phyloP scores from a whole-genome alignment of 1,140 invertebrate genomes.

The Aphidius ervi region DNA sequence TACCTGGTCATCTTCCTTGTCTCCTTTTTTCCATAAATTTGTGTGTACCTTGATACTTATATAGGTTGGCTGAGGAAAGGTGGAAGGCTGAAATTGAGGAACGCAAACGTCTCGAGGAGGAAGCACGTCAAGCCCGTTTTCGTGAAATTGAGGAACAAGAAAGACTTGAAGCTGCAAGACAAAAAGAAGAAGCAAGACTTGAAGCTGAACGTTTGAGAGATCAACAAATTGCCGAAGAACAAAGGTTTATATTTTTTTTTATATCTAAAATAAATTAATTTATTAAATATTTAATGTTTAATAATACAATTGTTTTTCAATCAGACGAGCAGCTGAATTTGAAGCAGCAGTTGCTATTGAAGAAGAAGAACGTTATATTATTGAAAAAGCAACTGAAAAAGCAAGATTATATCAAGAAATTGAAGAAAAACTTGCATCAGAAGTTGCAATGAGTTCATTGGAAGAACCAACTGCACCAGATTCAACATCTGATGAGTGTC shows the following conservation, averaged over 20 bases:
- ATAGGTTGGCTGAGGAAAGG: constrained; percentile 29
- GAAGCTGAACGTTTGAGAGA: constrained; percentile 38
- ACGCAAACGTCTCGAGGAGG: constrained; percentile 36
- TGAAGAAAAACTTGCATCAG: constrained; percentile 36
- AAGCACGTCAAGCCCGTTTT: constrained; percentile 37
- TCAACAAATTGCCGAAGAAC: constrained; percentile 31
- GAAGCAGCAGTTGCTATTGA: constrained; percentile 20
- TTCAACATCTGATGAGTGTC: constrained; percentile 25
- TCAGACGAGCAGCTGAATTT: constrained; percentile 23
- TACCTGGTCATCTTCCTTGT: constrained; percentile 23
- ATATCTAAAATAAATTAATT: background rate
- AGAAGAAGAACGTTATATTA: constrained; percentile 30
- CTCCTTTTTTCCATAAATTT: constrained; percentile 17
- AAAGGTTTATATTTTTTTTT: constrained; percentile 25
- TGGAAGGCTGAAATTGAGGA: constrained; percentile 38
- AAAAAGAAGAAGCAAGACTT: constrained; percentile 37
- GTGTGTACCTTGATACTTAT: constrained; percentile 20
- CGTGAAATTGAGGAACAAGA: constrained; percentile 46
- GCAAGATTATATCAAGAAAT: constrained; percentile 35
- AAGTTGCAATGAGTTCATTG: constrained; percentile 14
- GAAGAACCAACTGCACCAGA: constrained; percentile 18
- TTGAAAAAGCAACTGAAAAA: constrained; percentile 24
- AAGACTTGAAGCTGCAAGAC: constrained; percentile 39
- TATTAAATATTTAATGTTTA: background rate
- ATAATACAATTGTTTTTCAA: background rate